A percentile compares a stretch with the other conserved stretches of the same genome.
Evolutionary conservation across 2,888 invertebrate species (phyloP).

Genomic region (Blastobasis lacticolella): DNA sequence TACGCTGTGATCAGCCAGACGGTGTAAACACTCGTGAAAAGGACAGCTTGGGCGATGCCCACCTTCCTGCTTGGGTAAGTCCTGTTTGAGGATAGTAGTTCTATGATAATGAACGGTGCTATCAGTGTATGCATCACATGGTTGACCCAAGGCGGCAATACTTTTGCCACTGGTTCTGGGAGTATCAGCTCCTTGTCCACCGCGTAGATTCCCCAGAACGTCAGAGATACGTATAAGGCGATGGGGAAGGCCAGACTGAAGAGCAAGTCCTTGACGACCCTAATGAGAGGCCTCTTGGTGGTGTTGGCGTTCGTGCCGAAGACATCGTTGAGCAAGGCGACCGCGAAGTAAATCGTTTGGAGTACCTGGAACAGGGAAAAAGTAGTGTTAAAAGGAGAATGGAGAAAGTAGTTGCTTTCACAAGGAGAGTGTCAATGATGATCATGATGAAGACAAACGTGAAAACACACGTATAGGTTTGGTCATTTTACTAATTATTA

Average conservation of each 20-base stretch:
- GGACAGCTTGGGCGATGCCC: background rate
- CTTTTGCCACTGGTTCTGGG: slow-evolving; percentile 84
- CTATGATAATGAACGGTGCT: slow-evolving; percentile 82
- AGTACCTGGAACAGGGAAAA: slow-evolving; percentile 72
- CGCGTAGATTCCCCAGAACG: slow-evolving; percentile 90
- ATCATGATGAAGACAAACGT: too few relatives aligned
- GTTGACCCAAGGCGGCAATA: slow-evolving; percentile 91
- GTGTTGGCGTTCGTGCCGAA: slow-evolving; percentile 78
- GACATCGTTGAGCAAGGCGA: slow-evolving; percentile 83
- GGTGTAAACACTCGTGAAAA: slow-evolving; percentile 74
- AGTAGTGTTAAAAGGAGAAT: background rate
- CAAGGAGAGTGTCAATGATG: too few relatives aligned
- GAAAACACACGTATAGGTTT: too few relatives aligned
- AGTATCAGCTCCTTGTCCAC: slow-evolving; percentile 92
- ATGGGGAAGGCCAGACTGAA: slow-evolving; percentile 83
- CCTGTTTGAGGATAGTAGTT: slow-evolving; percentile 75
- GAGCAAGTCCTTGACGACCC: slow-evolving; percentile 78
- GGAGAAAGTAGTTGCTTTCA: too few relatives aligned
- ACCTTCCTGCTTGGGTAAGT: background rate
- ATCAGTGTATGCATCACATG: slow-evolving; percentile 91
- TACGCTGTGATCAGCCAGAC: slow-evolving; percentile 82
- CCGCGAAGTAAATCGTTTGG: slow-evolving; percentile 83
- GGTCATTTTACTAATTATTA: too few relatives aligned
- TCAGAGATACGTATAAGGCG: slow-evolving; percentile 85
- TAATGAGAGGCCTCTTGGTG: slow-evolving; percentile 75